Base-by-base conservation (phyloP, 2,113 vertebrate species). In the Taurulus bubalis region DNA sequence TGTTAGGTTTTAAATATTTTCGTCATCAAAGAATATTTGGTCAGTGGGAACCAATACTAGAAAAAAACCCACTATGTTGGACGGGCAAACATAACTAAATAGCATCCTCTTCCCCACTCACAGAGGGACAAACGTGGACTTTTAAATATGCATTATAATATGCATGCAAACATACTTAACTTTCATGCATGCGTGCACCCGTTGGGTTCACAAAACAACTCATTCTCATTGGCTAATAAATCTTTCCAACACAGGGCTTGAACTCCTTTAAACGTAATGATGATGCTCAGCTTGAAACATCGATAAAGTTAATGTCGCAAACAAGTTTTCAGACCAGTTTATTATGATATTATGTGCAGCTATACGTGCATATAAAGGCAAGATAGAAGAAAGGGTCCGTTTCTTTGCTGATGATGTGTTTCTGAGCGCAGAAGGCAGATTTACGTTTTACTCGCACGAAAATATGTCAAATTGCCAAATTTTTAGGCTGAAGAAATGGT, bases 21-120 rank as follows among this genome's bases (percentile, higher is more conserved):
- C 22, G 10, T 55, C 51, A 1, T 49, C 49, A 3, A 2, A 24
- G 73, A 59, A 59, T 59, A 84, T 75, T 66, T 53, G 28, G 68
- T 53, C 18, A 42, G 71, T 58, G 47, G 59, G 64, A 8, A 42
- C 34, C 58, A 63, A 30, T n/a, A 40, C 53, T 28, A 47, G 10
- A 38, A 40, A 1, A 14, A 28, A 20, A 42, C n/a, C n/a, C 53
- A 24, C 11, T 63, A 34, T 30, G 42, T 30, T 68, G 28, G 32
- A 53, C 47, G 6, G 8, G 24, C 3, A 4, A n/a, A n/a, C 38
- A 34, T 34, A 45, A 26, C 15, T 22, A 42, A 24, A 36, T 24
- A 56, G n/a, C 11, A 3, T 26, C 65, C 26, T 65, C 6, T 68
- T 49, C 10, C 28, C 18, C 15, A 20, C 42, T 49, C 42, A 47